Evolutionary conservation across 1,140 invertebrate genomes (phyloP), one percentile per base, ranked within the genome.

Genomic region (Bombus confusus): DNA sequence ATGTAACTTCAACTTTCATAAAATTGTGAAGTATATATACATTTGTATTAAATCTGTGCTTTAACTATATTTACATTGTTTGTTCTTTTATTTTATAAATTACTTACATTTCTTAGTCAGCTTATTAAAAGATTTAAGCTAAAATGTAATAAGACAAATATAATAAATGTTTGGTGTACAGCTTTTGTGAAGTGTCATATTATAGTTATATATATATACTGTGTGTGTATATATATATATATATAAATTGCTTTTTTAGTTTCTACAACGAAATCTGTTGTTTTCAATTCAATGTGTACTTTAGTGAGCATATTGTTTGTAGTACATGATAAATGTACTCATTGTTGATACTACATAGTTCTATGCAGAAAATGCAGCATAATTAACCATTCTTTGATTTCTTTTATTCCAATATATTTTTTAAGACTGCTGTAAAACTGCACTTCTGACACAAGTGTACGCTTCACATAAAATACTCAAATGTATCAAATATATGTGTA

Each of bases 401-500:
- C 4, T 4, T 47, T 68, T 75, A 77, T 85, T 80, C 25, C 74
- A 41, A 64, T 89, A 47, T 79, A 71, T 76, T 80, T 87, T 6
- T n/a, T 52, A 64, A 43, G 31, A 41, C 81, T 43, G 41, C 75
- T 59, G 74, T 71, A 47, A 59, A 80, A 76, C 69, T 85, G 37
- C 64, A 74, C 39, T 79, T 57, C 41, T 74, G 43, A 41, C 66
- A 80, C 28, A 41, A 86, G 80, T 66, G 52, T 90, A 80, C 74
- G 80, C n/a, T 71, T 88, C 85, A 87, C 85, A 75, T 91, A 88
- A 92, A 93, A 91, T 91, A 92, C 83, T 91, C 91, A 88, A 93
- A 91, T 93, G 88, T 93, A 92, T 91, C 89, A 93, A 90, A 92
- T 91, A 92, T 92, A 93, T n/a, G n/a, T n/a, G n/a, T n/a, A n/a